A percentile compares a stretch with the other conserved stretches of the same genome.
Evolutionary conservation across 2,113 vertebrate genomes (phyloP).

Genomic region (Sakesphorus luctuosus): DNA sequence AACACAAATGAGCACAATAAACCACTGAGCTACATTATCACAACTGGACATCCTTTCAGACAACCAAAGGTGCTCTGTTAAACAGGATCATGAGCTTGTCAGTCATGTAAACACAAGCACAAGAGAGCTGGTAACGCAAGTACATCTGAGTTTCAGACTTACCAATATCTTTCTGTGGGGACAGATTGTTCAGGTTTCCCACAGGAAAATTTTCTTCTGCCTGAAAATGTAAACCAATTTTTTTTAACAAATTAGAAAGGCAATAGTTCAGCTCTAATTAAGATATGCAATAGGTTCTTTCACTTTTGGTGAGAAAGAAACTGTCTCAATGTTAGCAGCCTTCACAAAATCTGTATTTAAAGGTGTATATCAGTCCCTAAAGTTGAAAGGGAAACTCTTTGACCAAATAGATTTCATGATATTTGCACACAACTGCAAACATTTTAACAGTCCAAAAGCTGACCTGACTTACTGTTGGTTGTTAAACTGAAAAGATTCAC

Average conservation of each 20-base stretch:
- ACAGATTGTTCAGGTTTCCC: conserved; percentile 64
- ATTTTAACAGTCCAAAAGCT: background rate
- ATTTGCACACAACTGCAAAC: background rate
- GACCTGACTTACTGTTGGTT: background rate
- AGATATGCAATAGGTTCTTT: background rate
- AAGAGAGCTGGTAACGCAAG: background rate
- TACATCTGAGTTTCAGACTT: conserved; percentile 43
- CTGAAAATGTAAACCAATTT: conserved; percentile 67
- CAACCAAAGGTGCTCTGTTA: background rate
- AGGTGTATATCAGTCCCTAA: background rate
- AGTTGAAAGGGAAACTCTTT: background rate
- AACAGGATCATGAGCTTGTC: background rate
- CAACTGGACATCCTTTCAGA: background rate
- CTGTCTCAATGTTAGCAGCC: background rate
- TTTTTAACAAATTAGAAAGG: conserved; percentile 35
- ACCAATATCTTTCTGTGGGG: conserved; percentile 76
- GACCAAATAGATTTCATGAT: background rate
- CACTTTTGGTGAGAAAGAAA: background rate
- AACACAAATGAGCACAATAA: background rate
- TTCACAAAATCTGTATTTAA: background rate
- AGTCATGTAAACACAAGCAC: background rate
- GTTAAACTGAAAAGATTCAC: background rate
- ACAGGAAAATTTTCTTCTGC: conserved; percentile 57
- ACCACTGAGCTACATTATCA: background rate
- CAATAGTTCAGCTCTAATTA: background rate